These are phyloP conservation scores for Muraenolepis orangiensis DNA, from an alignment of 2,797 vertebrate species.

Conservation along the genomic window DNA sequence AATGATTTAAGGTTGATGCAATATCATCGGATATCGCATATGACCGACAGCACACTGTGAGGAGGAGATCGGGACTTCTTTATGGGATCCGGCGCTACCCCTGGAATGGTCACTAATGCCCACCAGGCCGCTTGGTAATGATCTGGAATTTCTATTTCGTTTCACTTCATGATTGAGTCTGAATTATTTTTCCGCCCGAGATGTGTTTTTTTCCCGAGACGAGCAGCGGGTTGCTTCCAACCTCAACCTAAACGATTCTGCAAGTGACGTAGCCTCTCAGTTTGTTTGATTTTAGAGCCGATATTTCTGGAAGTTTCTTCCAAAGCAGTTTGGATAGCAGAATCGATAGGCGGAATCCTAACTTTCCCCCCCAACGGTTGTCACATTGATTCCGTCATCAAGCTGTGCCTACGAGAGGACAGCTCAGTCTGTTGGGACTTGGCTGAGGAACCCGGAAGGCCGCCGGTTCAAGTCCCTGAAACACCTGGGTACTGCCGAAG, in stretches of 20 bases:
- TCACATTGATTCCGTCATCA: neutral
- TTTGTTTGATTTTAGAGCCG: no score
- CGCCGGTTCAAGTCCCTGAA: no score
- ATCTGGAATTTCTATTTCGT: neutral
- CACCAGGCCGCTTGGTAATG: neutral
- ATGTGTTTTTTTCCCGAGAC: neutral
- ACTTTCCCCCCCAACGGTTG: neutral
- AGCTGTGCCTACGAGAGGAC: neutral
- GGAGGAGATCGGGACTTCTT: neutral
- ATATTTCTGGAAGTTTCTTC: neutral
- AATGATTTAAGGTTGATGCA: neutral
- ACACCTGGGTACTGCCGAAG: no score
- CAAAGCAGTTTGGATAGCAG: neutral
- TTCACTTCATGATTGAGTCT: neutral
- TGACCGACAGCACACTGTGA: neutral
- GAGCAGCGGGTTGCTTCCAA: neutral
- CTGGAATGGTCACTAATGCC: neutral
- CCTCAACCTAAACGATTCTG: neutral
- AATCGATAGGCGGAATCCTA: neutral
- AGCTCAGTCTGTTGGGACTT: no score
- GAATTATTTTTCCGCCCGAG: neutral
- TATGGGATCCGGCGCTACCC: neutral
- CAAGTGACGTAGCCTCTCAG: no score
- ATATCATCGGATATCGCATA: neutral
- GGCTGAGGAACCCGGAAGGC: no score